Percentiles rank a stretch among this genome's conserved stretches.
Evolutionary conservation across 1,140 invertebrate species (phyloP).

Genomic region (Zophobas atratus): DNA sequence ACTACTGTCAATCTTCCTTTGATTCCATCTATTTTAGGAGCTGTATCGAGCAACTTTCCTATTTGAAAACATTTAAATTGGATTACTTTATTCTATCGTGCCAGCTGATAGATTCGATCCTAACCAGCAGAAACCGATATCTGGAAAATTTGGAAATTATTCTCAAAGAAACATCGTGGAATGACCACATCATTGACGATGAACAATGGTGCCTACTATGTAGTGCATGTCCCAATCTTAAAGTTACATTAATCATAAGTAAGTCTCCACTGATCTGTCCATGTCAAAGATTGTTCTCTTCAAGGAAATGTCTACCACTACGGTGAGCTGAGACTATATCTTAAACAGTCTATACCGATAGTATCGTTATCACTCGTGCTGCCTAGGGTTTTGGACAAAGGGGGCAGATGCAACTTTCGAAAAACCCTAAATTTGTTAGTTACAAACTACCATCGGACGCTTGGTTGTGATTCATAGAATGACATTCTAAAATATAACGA

Average conservation of each 20-base stretch:
- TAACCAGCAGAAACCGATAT: constrained; percentile 36
- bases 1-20: constrained; percentile 43
- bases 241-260: constrained; percentile 44
- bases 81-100: constrained; percentile 52
- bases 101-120: constrained; percentile 43
- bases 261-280: constrained; percentile 23
- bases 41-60: constrained; percentile 48
- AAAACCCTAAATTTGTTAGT: constrained; percentile 26
- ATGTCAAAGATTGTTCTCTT: constrained; percentile 19
- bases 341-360: constrained; percentile 27
- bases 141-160: constrained; percentile 43
- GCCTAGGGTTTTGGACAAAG: constrained; percentile 13
- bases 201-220: constrained; percentile 44
- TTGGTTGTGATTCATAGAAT: constrained; percentile 6
- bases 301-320: constrained; percentile 26
- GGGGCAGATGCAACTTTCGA: constrained; percentile 6
- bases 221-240: constrained; percentile 31
- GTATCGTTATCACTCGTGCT: constrained; percentile 8
- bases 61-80: constrained; percentile 46
- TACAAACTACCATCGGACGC: constrained; percentile 9
- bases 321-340: constrained; percentile 6
- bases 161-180: constrained; percentile 18
- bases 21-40: constrained; percentile 44
- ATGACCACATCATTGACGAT: constrained; percentile 9
- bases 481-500: background rate